A percentile compares a stretch with the other conserved stretches of the same genome.
Evolutionary conservation across 92 coral and sea anemone genomes (phyloP).

Genomic region (Epizoanthus stellaris): DNA sequence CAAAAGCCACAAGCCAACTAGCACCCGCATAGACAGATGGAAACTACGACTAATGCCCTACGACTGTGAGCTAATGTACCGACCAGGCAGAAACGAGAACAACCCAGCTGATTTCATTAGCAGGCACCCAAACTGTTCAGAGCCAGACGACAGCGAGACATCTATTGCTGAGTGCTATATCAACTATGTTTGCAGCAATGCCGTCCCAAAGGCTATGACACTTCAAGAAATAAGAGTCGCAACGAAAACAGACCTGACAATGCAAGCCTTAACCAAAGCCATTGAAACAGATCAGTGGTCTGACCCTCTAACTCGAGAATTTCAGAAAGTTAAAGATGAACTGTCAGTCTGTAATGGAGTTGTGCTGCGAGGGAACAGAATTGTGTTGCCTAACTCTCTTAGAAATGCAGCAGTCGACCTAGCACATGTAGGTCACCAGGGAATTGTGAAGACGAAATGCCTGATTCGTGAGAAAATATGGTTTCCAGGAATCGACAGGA

Average conservation of each 20-base stretch:
- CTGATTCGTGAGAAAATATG: conserved; percentile 60
- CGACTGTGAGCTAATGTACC: no score
- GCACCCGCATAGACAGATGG: conserved; percentile 63
- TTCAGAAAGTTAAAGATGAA: conserved; percentile 25
- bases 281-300: conserved; percentile 34
- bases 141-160: conserved; percentile 24
- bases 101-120: conserved; percentile 61
- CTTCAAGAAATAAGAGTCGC: conserved; percentile 64
- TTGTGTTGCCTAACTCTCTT: conserved; percentile 53
- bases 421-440: conserved; percentile 66
- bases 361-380: conserved; percentile 49
- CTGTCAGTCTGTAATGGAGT: conserved; percentile 32
- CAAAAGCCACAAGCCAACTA: conserved; percentile 27
- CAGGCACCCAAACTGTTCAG: conserved; percentile 44
- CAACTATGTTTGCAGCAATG: conserved; percentile 47
- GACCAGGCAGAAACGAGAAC: neutral
- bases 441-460: conserved; percentile 69
- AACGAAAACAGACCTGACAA: conserved; percentile 34
- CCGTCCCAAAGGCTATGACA: conserved; percentile 59
- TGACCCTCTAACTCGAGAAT: conserved; percentile 13
- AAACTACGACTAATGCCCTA: conserved; percentile 69
- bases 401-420: conserved; percentile 52
- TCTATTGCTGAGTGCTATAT: conserved; percentile 59
- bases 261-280: conserved; percentile 22
- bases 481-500: conserved; percentile 63